phyloP scores from a whole-genome alignment of 2,888 invertebrate species.

The Eupeodes luniger region DNA sequence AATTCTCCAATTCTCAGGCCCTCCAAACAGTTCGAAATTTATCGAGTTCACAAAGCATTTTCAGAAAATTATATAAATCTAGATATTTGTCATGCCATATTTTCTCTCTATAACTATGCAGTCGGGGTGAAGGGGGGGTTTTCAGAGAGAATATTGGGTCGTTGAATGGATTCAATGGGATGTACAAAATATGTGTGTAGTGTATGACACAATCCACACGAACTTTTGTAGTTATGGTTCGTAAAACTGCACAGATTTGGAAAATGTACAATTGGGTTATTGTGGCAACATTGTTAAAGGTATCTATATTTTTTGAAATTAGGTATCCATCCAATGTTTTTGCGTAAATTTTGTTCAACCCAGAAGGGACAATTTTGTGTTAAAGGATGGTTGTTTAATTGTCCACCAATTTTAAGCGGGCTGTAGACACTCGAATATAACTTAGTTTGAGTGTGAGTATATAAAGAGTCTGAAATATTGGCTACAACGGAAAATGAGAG shows the following conservation, averaged over 20 bases:
- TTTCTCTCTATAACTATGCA: neutral
- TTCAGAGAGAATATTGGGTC: constrained; percentile 3
- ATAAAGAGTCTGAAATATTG: neutral
- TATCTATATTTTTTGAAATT: constrained; percentile 37
- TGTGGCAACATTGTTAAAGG: constrained; percentile 44
- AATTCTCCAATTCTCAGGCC: constrained; percentile 37
- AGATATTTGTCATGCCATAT: constrained; percentile 60
- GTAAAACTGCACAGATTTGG: constrained; percentile 32
- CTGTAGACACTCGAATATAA: neutral
- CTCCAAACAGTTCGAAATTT: constrained; percentile 16
- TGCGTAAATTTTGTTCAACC: constrained; percentile 54
- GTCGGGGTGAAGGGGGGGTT: neutral
- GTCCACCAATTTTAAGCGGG: neutral
- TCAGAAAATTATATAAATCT: constrained; percentile 59
- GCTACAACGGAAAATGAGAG: no score
- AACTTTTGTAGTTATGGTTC: neutral
- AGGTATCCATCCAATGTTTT: constrained; percentile 20
- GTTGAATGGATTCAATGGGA: constrained; percentile 25
- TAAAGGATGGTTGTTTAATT: neutral
- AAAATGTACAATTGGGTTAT: constrained; percentile 53
- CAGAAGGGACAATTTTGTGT: constrained; percentile 57
- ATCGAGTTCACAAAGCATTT: constrained; percentile 32
- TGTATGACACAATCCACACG: neutral
- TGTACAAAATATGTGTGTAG: constrained; percentile 9
- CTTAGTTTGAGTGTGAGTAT: no score